Percentiles rank a stretch among this genome's conserved stretches.
Evolutionary conservation across 2,888 invertebrate genomes (phyloP).

Genomic region (Sicus ferrugineus): DNA sequence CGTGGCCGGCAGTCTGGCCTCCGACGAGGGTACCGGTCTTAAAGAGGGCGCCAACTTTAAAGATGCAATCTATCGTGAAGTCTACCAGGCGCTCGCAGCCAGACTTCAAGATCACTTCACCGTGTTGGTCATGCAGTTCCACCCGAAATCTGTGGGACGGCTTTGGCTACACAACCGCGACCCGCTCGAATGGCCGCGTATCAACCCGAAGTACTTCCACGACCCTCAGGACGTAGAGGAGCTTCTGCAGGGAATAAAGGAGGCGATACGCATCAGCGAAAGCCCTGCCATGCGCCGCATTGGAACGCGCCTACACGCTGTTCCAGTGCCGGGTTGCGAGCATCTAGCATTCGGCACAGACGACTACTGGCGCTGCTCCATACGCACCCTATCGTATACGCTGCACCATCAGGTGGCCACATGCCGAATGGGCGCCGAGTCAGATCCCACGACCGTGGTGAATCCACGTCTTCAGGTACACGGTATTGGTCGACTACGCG

Average conservation of each 20-base stretch:
- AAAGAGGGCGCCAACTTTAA: constrained; percentile 69
- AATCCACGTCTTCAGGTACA: constrained; percentile 70
- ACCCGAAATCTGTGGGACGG: constrained; percentile 77
- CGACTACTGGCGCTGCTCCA: constrained; percentile 74
- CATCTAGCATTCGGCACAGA: constrained; percentile 67
- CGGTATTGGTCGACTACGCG: constrained; percentile 69
- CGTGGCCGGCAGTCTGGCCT: constrained; percentile 71
- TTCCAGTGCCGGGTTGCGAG: constrained; percentile 67
- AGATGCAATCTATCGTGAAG: constrained; percentile 67
- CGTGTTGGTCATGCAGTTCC: constrained; percentile 74
- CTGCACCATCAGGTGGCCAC: constrained; percentile 72
- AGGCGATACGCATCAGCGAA: constrained; percentile 67
- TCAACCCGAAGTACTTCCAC: constrained; percentile 70
- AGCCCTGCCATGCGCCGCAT: constrained; percentile 69
- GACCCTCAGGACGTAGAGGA: constrained; percentile 66
- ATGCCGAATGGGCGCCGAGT: constrained; percentile 73
- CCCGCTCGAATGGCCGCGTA: constrained; percentile 69
- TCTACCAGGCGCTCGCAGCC: too few species aligned
- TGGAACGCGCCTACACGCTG: constrained; percentile 67
- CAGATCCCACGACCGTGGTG: constrained; percentile 71
- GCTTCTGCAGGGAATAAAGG: constrained; percentile 70
- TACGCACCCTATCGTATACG: constrained; percentile 68
- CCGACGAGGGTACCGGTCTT: constrained; percentile 69
- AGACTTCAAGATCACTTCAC: constrained; percentile 68
- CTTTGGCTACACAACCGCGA: constrained; percentile 73